phyloP scores from a whole-genome alignment of 2,888 invertebrate genomes.

The Flexamia atlantica region DNA sequence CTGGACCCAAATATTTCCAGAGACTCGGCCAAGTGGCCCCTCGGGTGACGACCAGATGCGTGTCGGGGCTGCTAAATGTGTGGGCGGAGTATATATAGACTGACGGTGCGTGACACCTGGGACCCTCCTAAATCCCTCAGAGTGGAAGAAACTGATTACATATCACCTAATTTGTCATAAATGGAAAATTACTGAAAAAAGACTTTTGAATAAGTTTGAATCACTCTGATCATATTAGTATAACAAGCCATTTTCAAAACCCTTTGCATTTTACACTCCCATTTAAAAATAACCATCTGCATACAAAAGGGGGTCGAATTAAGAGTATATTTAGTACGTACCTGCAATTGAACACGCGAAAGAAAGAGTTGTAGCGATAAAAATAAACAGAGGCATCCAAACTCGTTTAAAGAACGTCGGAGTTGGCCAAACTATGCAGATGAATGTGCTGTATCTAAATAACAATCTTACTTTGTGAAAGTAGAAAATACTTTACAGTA shows the following conservation, averaged over 20 bases:
- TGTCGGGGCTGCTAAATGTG: not conserved
- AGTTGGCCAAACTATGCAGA: conserved; percentile 34
- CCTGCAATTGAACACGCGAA: not conserved
- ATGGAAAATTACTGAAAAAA: too few relatives aligned
- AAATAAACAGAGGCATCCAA: conserved; percentile 26
- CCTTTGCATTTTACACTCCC: too few relatives aligned
- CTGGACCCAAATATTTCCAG: conserved; percentile 19
- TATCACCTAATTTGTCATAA: too few relatives aligned
- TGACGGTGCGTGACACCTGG: not conserved
- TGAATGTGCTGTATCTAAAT: not conserved
- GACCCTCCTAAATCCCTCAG: too few relatives aligned
- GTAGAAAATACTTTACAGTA: not conserved
- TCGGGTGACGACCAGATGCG: not conserved
- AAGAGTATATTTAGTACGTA: not conserved
- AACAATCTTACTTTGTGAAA: not conserved
- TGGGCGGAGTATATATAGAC: conserved; percentile 3
- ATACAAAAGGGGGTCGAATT: too few relatives aligned
- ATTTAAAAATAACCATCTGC: too few relatives aligned
- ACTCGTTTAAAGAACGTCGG: not conserved
- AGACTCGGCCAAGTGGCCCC: not conserved
- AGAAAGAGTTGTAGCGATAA: not conserved
- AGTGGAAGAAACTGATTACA: too few relatives aligned
- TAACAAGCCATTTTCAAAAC: too few relatives aligned
- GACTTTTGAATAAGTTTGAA: too few relatives aligned
- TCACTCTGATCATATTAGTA: too few relatives aligned